Evolutionary conservation across 2,797 vertebrate species (phyloP).

Genomic region (Lutjanus campechanus): DNA sequence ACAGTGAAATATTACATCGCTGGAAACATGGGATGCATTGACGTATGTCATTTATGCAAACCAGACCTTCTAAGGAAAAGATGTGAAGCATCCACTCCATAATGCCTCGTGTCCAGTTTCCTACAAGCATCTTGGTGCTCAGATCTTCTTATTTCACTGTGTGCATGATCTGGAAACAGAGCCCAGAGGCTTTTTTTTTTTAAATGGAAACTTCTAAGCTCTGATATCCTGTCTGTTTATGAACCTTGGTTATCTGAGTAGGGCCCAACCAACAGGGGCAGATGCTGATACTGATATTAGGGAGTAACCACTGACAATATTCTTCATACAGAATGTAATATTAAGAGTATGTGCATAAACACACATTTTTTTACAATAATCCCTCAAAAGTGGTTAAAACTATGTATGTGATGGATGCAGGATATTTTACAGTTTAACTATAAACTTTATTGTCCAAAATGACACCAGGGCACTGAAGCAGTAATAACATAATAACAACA

Average conservation of each 20-base stretch:
- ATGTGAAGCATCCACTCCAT: background rate
- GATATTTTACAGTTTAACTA: too few relatives aligned
- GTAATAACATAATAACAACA: too few relatives aligned
- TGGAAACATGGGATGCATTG: background rate
- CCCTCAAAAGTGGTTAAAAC: too few relatives aligned
- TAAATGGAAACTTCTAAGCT: background rate
- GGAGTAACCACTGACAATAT: too few relatives aligned
- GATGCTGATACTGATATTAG: too few relatives aligned
- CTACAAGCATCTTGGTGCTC: background rate
- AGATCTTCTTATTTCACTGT: constrained; percentile 5
- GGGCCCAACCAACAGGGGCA: too few relatives aligned
- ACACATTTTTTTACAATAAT: too few relatives aligned
- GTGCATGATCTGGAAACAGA: background rate
- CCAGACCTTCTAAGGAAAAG: background rate
- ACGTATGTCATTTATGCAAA: background rate
- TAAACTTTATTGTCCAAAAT: too few relatives aligned
- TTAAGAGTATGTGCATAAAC: too few relatives aligned
- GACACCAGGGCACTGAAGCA: too few relatives aligned
- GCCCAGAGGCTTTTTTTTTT: background rate
- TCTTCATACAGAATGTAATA: too few relatives aligned
- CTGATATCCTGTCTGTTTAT: background rate
- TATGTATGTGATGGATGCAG: too few relatives aligned
- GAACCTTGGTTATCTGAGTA: background rate
- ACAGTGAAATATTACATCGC: background rate
- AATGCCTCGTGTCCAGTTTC: constrained; percentile 29